phyloP scores from a whole-genome alignment of 37 sponge, comb jelly and placozoan species.

The Eunapius fragilis region DNA sequence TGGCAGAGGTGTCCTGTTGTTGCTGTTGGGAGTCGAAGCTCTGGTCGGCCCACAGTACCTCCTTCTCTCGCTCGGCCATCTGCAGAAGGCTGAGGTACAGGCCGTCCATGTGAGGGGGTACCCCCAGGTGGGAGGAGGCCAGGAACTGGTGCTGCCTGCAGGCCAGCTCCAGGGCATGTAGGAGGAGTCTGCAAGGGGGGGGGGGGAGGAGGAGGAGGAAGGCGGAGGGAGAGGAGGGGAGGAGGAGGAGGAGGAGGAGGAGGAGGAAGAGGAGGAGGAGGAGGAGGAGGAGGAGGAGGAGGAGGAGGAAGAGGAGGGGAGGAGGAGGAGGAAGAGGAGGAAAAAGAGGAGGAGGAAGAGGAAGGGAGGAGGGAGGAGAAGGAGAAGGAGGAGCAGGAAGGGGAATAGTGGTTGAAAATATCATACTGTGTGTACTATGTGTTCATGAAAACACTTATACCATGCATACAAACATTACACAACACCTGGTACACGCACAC shows the following conservation, averaged over 20 bases:
- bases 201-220: background rate
- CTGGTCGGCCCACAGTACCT: constrained; percentile 76
- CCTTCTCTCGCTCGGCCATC: constrained; percentile 70
- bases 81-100: constrained; percentile 36
- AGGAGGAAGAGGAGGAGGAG: no score
- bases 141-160: constrained; percentile 50
- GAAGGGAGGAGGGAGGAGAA: no score
- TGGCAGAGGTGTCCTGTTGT: background rate
- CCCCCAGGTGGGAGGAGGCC: constrained; percentile 1
- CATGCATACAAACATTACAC: no score
- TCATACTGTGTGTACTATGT: no score
- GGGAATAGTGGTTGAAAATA: no score
- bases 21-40: background rate
- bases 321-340: no score
- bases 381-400: no score
- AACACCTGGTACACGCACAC: constrained; percentile 10
- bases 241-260: no score
- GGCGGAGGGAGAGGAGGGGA: background rate
- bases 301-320: no score
- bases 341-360: no score
- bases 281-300: no score
- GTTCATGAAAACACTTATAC: no score
- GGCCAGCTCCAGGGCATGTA: constrained; percentile 40
- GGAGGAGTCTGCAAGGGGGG: constrained; percentile 30
- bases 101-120: constrained; percentile 13